Evolutionary conservation across 2,113 vertebrate species (phyloP).

Genomic region (Crotalus tigris): DNA sequence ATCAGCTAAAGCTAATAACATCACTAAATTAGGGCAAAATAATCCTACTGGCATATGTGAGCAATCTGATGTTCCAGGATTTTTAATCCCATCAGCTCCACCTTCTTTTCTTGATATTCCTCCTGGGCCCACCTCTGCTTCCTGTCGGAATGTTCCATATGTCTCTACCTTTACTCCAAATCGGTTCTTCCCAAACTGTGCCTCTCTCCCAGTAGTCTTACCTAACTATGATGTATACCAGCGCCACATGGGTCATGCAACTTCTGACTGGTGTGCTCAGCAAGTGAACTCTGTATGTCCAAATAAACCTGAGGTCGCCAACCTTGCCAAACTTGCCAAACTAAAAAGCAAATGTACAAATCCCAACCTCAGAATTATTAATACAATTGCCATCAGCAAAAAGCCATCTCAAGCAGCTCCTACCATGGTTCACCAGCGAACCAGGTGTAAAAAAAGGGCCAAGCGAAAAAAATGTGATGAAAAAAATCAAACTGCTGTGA

Average conservation of each 20-base stretch:
- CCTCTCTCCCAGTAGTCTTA: conserved; percentile 67
- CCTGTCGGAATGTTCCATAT: conserved; percentile 71
- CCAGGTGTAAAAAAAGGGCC: conserved; percentile 55
- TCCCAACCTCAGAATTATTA: conserved; percentile 80
- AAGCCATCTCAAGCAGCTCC: conserved; percentile 62
- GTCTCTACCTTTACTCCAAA: conserved; percentile 74
- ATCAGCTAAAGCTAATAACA: conserved; percentile 49
- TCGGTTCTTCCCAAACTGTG: conserved; percentile 76
- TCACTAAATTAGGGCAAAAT: conserved; percentile 52
- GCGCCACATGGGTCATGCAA: conserved; percentile 84
- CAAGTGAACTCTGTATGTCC: conserved; percentile 69
- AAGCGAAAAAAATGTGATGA: conserved; percentile 77
- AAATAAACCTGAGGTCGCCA: conserved; percentile 64
- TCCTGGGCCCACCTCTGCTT: conserved; percentile 61
- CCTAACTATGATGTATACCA: conserved; percentile 81
- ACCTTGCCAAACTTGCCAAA: conserved; percentile 62
- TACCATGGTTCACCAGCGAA: conserved; percentile 57
- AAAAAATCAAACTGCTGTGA: conserved; percentile 85
- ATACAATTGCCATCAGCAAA: conserved; percentile 63
- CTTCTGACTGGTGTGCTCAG: conserved; percentile 82
- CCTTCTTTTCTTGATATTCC: conserved; percentile 62
- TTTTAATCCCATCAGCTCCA: conserved; percentile 63
- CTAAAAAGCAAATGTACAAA: conserved; percentile 67
- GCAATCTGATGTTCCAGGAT: conserved; percentile 59
- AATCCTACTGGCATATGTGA: conserved; percentile 48